Evolutionary conservation across 1,140 invertebrate species (phyloP).

Genomic region (Olivierus martensii): DNA sequence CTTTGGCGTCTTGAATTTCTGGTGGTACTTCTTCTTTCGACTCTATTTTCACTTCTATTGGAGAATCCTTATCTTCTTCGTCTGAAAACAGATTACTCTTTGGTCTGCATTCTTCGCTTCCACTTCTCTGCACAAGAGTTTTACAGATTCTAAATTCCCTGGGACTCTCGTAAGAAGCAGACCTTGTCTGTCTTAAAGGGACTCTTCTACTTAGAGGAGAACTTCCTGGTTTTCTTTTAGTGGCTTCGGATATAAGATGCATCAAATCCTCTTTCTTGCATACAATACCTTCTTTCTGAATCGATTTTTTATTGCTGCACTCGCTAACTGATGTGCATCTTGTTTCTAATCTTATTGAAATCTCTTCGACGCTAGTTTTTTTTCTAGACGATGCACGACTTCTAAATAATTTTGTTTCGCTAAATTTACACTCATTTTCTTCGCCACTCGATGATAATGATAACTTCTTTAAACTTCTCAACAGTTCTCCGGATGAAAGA

Average conservation of each 20-base stretch:
- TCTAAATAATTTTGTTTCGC: not conserved
- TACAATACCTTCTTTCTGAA: slow-evolving; percentile 18
- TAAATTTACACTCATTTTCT: not conserved
- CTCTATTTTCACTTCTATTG: not conserved
- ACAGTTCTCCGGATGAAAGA: slow-evolving; percentile 14
- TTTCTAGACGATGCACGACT: slow-evolving; percentile 2
- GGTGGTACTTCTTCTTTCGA: not conserved
- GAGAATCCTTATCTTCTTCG: too few relatives aligned
- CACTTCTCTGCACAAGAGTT: slow-evolving; percentile 5
- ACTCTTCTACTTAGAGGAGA: slow-evolving; percentile 4
- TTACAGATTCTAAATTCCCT: not conserved
- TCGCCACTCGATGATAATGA: slow-evolving; percentile 8
- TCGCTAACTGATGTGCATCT: not conserved
- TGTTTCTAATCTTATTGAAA: not conserved
- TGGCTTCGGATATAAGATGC: slow-evolving; percentile 13
- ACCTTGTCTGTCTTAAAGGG: slow-evolving; percentile 12
- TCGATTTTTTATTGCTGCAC: not conserved
- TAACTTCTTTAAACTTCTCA: slow-evolving; percentile 10
- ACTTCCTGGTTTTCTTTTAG: slow-evolving; percentile 5
- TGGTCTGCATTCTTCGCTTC: slow-evolving; percentile 5
- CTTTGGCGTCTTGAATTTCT: too few relatives aligned
- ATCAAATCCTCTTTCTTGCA: slow-evolving; percentile 21
- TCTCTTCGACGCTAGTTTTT: slow-evolving; percentile 2
- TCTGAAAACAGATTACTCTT: not conserved
- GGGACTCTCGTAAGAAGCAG: slow-evolving; percentile 11